These are phyloP conservation scores for Lerema accius DNA, from an alignment of 1,140 invertebrate genomes.

Conservation along the genomic window DNA sequence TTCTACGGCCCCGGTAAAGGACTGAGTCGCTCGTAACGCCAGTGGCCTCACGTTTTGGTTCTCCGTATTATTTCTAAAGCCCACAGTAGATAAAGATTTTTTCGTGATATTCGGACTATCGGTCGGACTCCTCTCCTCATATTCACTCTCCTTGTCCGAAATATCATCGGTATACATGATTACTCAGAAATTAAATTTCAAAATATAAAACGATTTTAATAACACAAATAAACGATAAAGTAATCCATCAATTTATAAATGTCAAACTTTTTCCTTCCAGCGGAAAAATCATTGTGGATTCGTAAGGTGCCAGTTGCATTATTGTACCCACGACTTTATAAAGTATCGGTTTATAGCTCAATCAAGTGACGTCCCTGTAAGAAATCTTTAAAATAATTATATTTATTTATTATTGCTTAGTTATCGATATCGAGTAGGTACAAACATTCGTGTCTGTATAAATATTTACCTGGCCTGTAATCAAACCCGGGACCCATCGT, in stretches of 20 bases:
- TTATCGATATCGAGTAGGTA: too few species aligned
- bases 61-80: conserved; percentile 64
- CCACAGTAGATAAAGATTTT: conserved; percentile 71
- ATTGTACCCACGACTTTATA: too few species aligned
- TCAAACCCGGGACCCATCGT: too few species aligned
- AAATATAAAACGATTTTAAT: conserved; percentile 18
- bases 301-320: too few species aligned
- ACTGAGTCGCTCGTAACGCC: conserved; percentile 74
- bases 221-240: conserved; percentile 3
- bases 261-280: neutral
- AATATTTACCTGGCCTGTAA: too few species aligned
- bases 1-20: conserved; percentile 75
- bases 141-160: conserved; percentile 72
- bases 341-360: too few species aligned
- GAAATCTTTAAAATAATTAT: too few species aligned
- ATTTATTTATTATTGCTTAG: too few species aligned
- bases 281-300: too few species aligned
- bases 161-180: conserved; percentile 69
- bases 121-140: conserved; percentile 58
- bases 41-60: conserved; percentile 62
- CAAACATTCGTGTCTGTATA: too few species aligned
- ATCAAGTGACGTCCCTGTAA: too few species aligned
- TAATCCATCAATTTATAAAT: neutral
- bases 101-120: conserved; percentile 66
- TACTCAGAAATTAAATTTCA: conserved; percentile 41